Conservation (phyloP, 2,113 vertebrate species). For the Chascanopsetta lugubris region DNA sequence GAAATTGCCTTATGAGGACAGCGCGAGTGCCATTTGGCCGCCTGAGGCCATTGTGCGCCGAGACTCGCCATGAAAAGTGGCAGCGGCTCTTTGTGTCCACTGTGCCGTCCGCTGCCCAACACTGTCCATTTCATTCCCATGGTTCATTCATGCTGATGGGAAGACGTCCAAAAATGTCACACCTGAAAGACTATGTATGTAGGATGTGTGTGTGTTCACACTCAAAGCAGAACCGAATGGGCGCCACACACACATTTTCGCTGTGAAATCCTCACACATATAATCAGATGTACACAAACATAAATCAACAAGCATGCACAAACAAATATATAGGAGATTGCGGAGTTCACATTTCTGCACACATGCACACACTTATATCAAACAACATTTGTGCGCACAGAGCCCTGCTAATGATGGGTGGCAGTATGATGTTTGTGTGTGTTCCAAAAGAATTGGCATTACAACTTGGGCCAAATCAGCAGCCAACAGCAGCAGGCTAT, state of each 20-base stretch:
- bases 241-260: conserved; percentile 24
- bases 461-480: conserved; percentile 74
- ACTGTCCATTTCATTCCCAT: conserved; percentile 80
- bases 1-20: conserved; percentile 69
- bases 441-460: conserved; percentile 77
- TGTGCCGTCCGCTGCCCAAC: conserved; percentile 65
- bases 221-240: too few species aligned
- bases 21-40: conserved; percentile 69
- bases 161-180: conserved; percentile 58
- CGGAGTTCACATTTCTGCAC: not conserved
- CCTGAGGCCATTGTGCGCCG: conserved; percentile 58
- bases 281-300: conserved; percentile 30
- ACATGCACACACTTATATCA: not conserved
- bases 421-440: conserved; percentile 77
- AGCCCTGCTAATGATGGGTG: conserved; percentile 75
- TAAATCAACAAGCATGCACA: conserved; percentile 17
- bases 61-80: conserved; percentile 65
- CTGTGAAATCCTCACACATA: conserved; percentile 9
- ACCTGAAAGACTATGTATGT: conserved; percentile 38
- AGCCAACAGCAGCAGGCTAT: conserved; percentile 78
- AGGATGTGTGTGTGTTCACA: conserved; percentile 15
- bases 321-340: conserved; percentile 24
- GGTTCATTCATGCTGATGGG: conserved; percentile 69
- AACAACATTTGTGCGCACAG: conserved; percentile 39
- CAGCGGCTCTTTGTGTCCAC: conserved; percentile 60